Evolutionary conservation across 2,888 invertebrate genomes (phyloP).

Genomic region (Caenorhabditis sp.): DNA sequence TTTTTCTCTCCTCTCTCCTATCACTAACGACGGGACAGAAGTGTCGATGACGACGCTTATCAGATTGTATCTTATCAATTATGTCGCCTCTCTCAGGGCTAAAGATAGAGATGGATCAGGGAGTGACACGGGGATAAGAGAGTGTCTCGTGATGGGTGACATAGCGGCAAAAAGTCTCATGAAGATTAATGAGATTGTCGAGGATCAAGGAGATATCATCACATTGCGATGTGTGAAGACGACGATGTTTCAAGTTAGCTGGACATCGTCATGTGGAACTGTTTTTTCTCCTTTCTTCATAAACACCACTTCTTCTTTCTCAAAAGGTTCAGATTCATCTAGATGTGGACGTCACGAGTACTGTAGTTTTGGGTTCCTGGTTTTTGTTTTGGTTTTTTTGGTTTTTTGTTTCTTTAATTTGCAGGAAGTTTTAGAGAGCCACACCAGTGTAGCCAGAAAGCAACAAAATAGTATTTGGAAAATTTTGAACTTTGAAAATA

Average conservation of each 20-base stretch:
- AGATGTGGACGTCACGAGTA: not conserved
- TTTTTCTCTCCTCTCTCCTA: slow-evolving; percentile 24
- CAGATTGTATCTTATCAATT: slow-evolving; percentile 48
- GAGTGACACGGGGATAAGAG: slow-evolving; percentile 38
- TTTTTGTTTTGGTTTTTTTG: no score
- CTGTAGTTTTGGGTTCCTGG: not conserved
- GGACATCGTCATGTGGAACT: slow-evolving; percentile 3
- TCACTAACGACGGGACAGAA: slow-evolving; percentile 10
- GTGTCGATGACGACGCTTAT: slow-evolving; percentile 58
- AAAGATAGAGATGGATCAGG: slow-evolving; percentile 50
- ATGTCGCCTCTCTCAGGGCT: slow-evolving; percentile 30
- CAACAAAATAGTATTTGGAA: no score
- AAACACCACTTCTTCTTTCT: not conserved
- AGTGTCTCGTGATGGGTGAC: slow-evolving; percentile 43
- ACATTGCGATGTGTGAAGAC: slow-evolving; percentile 15
- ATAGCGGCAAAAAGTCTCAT: slow-evolving; percentile 44
- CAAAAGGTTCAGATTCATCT: not conserved
- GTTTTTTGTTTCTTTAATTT: no score
- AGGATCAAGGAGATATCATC: slow-evolving; percentile 22
- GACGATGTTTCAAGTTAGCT: slow-evolving; percentile 32
- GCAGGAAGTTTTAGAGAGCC: no score
- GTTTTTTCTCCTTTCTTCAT: not conserved
- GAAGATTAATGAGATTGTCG: slow-evolving; percentile 44
- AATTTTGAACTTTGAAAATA: no score
- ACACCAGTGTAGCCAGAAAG: no score